Evolutionary conservation across 2,888 invertebrate species (phyloP), one percentile per base, ranked within the genome.

Genomic region (Orchesellides sinensis): DNA sequence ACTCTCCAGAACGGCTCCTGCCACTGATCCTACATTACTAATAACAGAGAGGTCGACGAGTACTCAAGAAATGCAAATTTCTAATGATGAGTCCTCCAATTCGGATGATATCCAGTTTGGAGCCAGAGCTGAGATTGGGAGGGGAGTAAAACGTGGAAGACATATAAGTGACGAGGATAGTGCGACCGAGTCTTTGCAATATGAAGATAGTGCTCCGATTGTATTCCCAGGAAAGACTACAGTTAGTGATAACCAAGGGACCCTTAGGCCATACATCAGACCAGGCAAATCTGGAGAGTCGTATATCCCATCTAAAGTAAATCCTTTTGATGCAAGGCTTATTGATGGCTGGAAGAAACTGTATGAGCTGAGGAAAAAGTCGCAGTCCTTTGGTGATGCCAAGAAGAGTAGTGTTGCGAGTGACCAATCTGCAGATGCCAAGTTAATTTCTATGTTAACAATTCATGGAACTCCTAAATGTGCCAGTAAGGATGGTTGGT

Each of bases 21-120:
- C 59, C 21, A 84, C 66, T 4, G 80, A 73, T 35, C 68, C 59
- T 10, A 35, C 65, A 23, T 68, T 59, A 8, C 40, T 77, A 3
- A 40, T 47, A 1, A 66, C 74, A 8, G 84, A 83, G 12, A 70
- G 84, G 68, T 74, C 84, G 14, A 84, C 82, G 17, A 85, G 83
- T 29, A 85, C 85, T 6, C 85, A 84, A 35, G 84, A 85, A 69
- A 85, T 85, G 83, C 84, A 80, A 47, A 75, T 63, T 56, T 45
- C 59, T 40, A 54, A 75, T 23, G 74, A 75, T 10, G 40, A 6
- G 14, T 73, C 63, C 12, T 27, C 63, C 14, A 8, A 23, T 0
- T 52, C 14, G 0, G 74, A 77, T 47, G 75, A 77, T 66, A 23
- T 77, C 59, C 66, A 77, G 27, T 35, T 77, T 6, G 66, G 29